Evolutionary conservation across 1,140 invertebrate species (phyloP), one percentile per base, ranked within the genome.

Genomic region (Antheraea pernyi): DNA sequence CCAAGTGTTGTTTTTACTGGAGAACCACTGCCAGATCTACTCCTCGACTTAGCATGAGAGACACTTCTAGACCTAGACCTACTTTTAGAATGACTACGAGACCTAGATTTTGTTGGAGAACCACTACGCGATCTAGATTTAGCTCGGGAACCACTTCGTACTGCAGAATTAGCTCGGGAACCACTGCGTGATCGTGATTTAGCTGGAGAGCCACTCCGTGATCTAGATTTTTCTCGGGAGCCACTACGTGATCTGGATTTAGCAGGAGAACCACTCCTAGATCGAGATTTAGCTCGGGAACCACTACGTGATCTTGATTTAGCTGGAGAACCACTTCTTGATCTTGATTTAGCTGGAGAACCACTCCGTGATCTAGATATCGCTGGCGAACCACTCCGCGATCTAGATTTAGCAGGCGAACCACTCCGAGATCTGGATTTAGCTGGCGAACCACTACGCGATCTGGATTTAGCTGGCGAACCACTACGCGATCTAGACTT

Each of bases 401-500:
- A 81, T 13, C 75, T 69, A 13, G 74, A 78, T 36, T 72, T 74
- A 3, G 68, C 77, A 5, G 62, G 72, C 0, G 82, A 84, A 9
- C 74, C 76, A 59, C 80, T 82, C 0, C 72, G 48, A 6, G 75
- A 74, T n/a, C 72, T 72, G 4, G 76, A 76, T 59, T 74, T 78
- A 0, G 66, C 65, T 0, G 65, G 68, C 1, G 81, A 76, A 16
- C 59, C 46, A 13, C 78, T 78, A 3, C 69, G 70, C 63, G 78
- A 79, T 42, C 75, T 64, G n/a, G 79, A 84, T 13, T 79, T 62
- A 9, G 63, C 70, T 7, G 61, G 67, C 0, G 78, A 78, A 9
- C 69, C 72, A 60, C 78, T 79, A 22, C 71, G 60, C 9, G 79
- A 84, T 10, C 81, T 62, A 7, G 79, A 79, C 30, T 72, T 77